Evolutionary conservation across 1,140 invertebrate genomes (phyloP), one percentile per base, ranked within the genome.

Genomic region (Hyles euphorbiae): DNA sequence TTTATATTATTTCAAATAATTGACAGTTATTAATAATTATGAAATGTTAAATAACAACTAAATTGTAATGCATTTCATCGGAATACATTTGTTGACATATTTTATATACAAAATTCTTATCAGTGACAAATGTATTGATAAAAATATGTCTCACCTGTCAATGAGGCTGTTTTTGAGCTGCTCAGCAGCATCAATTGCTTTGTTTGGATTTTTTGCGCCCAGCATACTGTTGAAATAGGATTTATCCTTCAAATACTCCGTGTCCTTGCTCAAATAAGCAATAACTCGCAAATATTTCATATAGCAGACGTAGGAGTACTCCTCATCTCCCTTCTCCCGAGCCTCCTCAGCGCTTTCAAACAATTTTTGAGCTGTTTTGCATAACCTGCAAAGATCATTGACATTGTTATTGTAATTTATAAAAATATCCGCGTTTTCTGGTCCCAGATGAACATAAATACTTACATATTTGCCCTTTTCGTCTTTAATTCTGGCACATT

Each of bases 281-380:
- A 95, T 74, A 9, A 93, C 76, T 44, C 91, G 90, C 22, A 94
- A 86, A 79, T 93, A 96, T 77, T 93, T 92, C 91, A 93, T 93
- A 59, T 92, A 94, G 43, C 90, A 86, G 33, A 96, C 90, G 68
- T 93, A 96, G 1, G 93, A 92, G 47, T 82, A 67, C 72, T 95
- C 94, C 68, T 95, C 92, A 67, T 95, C 93, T 3, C 92, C 91
- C 32, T 88, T 78, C n/a, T 80, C 71, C 11, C 82, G 83, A 47
- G 81, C 69, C 36, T 90, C 69, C 54, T 93, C 90, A 5, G 92
- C 94, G 49, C 78, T 82, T 34, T 90, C 78, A 61, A 90, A 91
- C 53, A 95, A 76, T 73, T 90, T 91, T 12, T 87, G 77, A n/a
- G 93, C 90, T 56, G 90, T 90, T 62, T 89, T 88, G 34, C 89